phyloP scores from a whole-genome alignment of 1,140 invertebrate genomes.

The Drosophila nigrodunni region DNA sequence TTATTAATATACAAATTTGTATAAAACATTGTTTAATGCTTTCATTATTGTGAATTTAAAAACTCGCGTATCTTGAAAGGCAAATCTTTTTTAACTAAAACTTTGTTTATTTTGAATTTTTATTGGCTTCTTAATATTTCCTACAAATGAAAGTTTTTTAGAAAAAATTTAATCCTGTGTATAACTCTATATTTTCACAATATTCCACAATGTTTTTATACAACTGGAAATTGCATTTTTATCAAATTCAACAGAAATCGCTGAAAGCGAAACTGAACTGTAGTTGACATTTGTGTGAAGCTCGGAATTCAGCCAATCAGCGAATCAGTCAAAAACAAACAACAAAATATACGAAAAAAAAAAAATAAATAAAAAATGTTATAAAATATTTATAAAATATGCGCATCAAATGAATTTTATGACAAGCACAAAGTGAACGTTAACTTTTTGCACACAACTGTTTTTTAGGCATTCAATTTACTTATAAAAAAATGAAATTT shows the following conservation, averaged over 20 bases:
- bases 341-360: conserved; percentile 32
- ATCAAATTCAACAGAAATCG: conserved; percentile 60
- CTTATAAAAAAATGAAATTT: too few species aligned
- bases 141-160: too few species aligned
- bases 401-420: conserved; percentile 51
- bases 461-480: too few species aligned
- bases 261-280: conserved; percentile 65
- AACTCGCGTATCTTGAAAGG: too few species aligned
- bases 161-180: too few species aligned
- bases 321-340: conserved; percentile 54
- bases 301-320: conserved; percentile 35
- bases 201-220: conserved; percentile 32
- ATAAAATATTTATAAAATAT: conserved; percentile 42
- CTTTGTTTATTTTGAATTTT: too few species aligned
- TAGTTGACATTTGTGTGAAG: conserved; percentile 67
- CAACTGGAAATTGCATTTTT: conserved; percentile 68
- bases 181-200: not conserved
- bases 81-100: too few species aligned
- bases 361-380: conserved; percentile 61
- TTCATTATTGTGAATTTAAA: too few species aligned
- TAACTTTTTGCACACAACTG: not conserved
- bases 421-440: conserved; percentile 1
- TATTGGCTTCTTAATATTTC: too few species aligned
- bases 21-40: too few species aligned
- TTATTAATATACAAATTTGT: too few species aligned